Conservation (phyloP, 1,140 invertebrate genomes). For the Drosophila teissieri region DNA sequence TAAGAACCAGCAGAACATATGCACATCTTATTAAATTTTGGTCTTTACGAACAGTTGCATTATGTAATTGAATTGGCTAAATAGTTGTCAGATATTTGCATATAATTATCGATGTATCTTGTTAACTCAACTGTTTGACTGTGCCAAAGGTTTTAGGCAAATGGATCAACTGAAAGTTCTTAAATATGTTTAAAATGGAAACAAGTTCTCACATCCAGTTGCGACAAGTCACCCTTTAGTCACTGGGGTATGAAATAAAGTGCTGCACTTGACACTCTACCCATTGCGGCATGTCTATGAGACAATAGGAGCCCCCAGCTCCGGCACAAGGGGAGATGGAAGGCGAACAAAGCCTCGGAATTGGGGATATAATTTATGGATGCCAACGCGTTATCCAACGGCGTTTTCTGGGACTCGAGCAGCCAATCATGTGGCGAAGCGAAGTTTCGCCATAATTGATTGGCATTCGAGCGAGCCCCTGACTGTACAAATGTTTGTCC, state of each 20-base stretch:
- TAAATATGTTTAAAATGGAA: too few relatives aligned
- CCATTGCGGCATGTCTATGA: conserved; percentile 30
- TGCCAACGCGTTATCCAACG: conserved; percentile 70
- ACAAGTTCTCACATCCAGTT: too few relatives aligned
- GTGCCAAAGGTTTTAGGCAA: background rate
- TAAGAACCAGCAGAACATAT: background rate
- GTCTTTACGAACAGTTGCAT: too few relatives aligned
- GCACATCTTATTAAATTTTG: too few relatives aligned
- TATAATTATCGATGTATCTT: too few relatives aligned
- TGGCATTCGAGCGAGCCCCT: conserved; percentile 34
- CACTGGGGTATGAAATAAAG: background rate
- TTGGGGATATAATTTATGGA: conserved; percentile 68
- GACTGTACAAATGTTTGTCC: conserved; percentile 50
- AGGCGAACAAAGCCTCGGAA: conserved; percentile 33
- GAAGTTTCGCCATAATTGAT: conserved; percentile 57
- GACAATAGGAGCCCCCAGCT: conserved; percentile 36
- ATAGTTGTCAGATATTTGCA: too few relatives aligned
- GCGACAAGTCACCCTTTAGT: background rate
- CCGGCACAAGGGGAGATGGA: conserved; percentile 26
- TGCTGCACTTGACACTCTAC: conserved; percentile 20
- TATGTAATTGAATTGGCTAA: too few relatives aligned
- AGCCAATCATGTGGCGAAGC: conserved; percentile 18
- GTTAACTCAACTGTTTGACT: too few relatives aligned
- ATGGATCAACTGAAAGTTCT: too few relatives aligned
- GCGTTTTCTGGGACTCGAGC: conserved; percentile 45